Percentiles rank a stretch among this genome's conserved stretches.
Conservation (phyloP, 2,888 invertebrate genomes). For the Neoascia interrupta region DNA sequence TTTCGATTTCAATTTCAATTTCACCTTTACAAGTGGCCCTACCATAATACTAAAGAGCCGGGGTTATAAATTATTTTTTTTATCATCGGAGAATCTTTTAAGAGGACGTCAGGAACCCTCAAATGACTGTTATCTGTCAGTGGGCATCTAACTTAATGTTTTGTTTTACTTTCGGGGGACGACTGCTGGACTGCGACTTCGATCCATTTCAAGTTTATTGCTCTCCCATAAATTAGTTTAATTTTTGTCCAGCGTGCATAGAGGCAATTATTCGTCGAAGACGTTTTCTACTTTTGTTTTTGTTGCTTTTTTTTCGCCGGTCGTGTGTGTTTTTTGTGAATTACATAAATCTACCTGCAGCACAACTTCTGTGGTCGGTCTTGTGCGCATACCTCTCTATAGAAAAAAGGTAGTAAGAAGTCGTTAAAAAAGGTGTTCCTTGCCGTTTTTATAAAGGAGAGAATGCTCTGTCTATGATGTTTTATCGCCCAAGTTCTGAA, state of each 20-base stretch:
- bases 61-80: constrained; percentile 69
- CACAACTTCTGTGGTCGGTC: constrained; percentile 39
- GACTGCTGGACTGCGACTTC: constrained; percentile 38
- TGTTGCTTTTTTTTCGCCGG: constrained; percentile 5
- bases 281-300: constrained; percentile 25
- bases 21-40: constrained; percentile 40
- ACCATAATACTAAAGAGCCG: too few relatives aligned
- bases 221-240: constrained; percentile 69
- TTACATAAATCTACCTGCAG: constrained; percentile 41
- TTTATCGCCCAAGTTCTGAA: constrained; percentile 29
- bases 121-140: constrained; percentile 70
- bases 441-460: constrained; percentile 23
- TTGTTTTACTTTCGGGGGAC: constrained; percentile 67
- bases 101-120: constrained; percentile 71
- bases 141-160: constrained; percentile 70
- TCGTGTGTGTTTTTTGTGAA: constrained; percentile 34
- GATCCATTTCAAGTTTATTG: constrained; percentile 67
- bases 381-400: too few relatives aligned
- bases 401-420: constrained; percentile 14
- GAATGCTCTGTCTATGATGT: constrained; percentile 14
- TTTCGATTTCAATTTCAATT: too few relatives aligned
- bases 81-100: constrained; percentile 66
- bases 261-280: constrained; percentile 54
- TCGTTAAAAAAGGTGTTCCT: constrained; percentile 29
- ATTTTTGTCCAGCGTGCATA: constrained; percentile 47